A percentile compares a stretch with the other conserved stretches of the same genome.
Evolutionary conservation across 2,888 invertebrate species (phyloP).

Genomic region (Ernsta delagoae): DNA sequence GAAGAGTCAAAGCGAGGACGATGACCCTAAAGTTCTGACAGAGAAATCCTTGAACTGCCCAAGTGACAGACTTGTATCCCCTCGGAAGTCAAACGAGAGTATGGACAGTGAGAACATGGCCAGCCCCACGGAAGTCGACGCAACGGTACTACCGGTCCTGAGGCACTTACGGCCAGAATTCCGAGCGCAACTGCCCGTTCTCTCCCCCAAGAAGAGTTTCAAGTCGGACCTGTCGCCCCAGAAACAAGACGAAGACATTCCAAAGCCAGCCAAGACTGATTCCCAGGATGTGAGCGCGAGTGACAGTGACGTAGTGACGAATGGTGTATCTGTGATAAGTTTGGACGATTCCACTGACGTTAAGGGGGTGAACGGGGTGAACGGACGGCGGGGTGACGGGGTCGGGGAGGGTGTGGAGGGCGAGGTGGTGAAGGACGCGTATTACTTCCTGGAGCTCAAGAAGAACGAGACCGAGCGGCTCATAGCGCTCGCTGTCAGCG

Average conservation of each 20-base stretch:
- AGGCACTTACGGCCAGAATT: conserved; percentile 94
- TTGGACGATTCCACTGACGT: conserved; percentile 55
- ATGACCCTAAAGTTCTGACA: conserved; percentile 67
- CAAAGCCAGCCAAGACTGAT: conserved; percentile 61
- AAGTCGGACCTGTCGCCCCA: conserved; percentile 67
- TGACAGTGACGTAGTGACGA: conserved; percentile 52
- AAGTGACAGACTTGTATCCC: conserved; percentile 60
- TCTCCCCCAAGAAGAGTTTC: conserved; percentile 84
- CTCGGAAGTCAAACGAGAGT: conserved; percentile 57
- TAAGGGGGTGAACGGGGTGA: conserved; percentile 51
- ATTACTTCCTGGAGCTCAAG: conserved; percentile 91
- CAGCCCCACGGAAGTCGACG: conserved; percentile 67
- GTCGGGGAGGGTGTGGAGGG: conserved; percentile 44
- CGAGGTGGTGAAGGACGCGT: conserved; percentile 87
- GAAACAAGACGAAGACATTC: conserved; percentile 71
- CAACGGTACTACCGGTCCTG: conserved; percentile 88
- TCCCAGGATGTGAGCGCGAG: conserved; percentile 41
- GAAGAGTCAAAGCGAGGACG: conserved; percentile 71
- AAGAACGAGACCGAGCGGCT: conserved; percentile 90
- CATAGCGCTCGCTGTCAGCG: conserved; percentile 87
- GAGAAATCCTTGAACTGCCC: conserved; percentile 73
- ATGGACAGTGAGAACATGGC: conserved; percentile 55
- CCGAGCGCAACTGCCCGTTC: conserved; percentile 91
- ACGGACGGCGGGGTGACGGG: conserved; percentile 55
- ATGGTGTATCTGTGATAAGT: conserved; percentile 74